These are phyloP conservation scores for Lysandra bellargus DNA, from an alignment of 2,888 invertebrate genomes.

Conservation along the genomic window DNA sequence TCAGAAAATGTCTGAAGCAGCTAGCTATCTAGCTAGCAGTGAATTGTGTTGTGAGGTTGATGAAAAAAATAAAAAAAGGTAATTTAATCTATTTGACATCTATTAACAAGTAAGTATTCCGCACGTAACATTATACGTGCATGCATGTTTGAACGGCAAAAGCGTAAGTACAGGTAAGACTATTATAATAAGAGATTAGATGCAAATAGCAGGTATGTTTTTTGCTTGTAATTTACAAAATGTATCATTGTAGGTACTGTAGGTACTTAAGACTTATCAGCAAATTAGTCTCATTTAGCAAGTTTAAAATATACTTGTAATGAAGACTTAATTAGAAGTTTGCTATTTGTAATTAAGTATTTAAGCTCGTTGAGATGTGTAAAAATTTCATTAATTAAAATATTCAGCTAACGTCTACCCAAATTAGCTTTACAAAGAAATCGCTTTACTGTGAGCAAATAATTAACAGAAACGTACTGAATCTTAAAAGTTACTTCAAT, in stretches of 20 bases:
- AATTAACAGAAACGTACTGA: neutral
- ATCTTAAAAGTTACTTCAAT: neutral
- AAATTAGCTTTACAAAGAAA: slow-evolving; percentile 34
- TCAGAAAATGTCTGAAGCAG: too few relatives aligned
- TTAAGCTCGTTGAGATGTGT: slow-evolving; percentile 28
- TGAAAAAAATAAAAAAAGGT: too few relatives aligned
- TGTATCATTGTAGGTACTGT: neutral
- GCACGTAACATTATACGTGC: too few relatives aligned
- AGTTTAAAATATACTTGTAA: slow-evolving; percentile 15
- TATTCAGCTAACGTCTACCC: slow-evolving; percentile 52
- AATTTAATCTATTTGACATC: too few relatives aligned
- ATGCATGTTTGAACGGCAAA: too few relatives aligned
- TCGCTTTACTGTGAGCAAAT: slow-evolving; percentile 1
- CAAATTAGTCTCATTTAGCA: slow-evolving; percentile 28
- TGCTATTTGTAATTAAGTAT: slow-evolving; percentile 26
- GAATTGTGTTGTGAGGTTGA: too few relatives aligned
- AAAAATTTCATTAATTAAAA: slow-evolving; percentile 38
- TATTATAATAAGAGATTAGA: too few relatives aligned
- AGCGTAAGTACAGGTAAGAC: too few relatives aligned
- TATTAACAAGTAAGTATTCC: too few relatives aligned
- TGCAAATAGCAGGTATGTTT: too few relatives aligned
- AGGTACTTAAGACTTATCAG: neutral
- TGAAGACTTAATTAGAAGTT: slow-evolving; percentile 23
- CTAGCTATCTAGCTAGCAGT: too few relatives aligned
- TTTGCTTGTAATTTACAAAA: neutral